These are phyloP conservation scores for Montipora foliosa DNA, from an alignment of 64 coral and sea anemone species.

Conservation along the genomic window DNA sequence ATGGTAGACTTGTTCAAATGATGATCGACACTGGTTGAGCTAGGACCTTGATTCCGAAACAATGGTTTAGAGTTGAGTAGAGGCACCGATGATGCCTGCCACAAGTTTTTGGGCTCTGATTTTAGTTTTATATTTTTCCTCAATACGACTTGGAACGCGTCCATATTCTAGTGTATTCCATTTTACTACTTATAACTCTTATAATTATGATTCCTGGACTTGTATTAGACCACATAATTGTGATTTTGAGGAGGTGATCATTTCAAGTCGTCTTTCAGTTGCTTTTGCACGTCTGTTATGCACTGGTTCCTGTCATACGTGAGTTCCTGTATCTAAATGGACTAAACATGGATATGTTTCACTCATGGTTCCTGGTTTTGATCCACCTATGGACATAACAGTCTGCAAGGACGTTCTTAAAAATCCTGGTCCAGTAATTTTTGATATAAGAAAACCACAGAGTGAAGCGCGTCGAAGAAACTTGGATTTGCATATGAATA, in stretches of 20 bases:
- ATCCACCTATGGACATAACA: not conserved
- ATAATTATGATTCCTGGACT: not conserved
- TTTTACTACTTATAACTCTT: not conserved
- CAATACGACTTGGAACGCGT: no score
- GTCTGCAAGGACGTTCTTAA: constrained; percentile 13
- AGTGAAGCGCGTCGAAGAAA: not conserved
- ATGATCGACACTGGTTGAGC: no score
- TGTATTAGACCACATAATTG: not conserved
- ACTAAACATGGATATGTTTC: constrained; percentile 1
- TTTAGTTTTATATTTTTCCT: no score
- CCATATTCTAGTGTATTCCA: no score
- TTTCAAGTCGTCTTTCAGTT: not conserved
- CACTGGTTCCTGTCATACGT: not conserved
- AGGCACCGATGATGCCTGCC: no score
- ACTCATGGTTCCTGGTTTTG: constrained; percentile 1
- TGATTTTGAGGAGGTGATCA: not conserved
- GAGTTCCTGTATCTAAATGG: not conserved
- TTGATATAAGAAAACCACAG: not conserved
- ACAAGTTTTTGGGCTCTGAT: no score
- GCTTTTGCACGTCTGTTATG: not conserved
- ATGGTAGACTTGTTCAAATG: no score
- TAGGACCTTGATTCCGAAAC: no score
- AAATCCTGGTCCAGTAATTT: not conserved
- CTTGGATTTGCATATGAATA: no score
- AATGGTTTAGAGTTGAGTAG: no score